Base-by-base conservation (phyloP, 2,888 invertebrate genomes). In the Philaethria dido region DNA sequence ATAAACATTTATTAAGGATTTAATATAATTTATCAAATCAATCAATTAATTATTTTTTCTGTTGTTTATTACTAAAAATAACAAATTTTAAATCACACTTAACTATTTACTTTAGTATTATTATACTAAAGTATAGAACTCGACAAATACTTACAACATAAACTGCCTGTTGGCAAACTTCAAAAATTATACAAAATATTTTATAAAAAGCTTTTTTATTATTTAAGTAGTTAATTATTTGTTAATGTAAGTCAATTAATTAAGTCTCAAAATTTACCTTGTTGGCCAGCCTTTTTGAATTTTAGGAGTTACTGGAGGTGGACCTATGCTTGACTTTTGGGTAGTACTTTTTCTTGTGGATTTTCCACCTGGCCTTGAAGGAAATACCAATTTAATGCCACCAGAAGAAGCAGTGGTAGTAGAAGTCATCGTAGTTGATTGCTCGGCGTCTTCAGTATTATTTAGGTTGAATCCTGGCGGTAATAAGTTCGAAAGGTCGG, bases 231-330 rank as follows among this genome's bases (percentile, higher is more conserved):
- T 25, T 33, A 8, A 6, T 33, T 8, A 6, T 8, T 8, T 33
- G 9, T 6, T 33, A 33, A 8, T 8, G 8, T 33, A 1, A 33
- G 8, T 8, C 5, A 33, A 8, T 8, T 33, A 3, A 47, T 14
- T 13, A 47, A 13, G 13, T 47, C 9, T 47, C 22, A 42, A 2
- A n/a, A 42, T n/a, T 79, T 89, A 96, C 95, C 97, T 95, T 22
- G 94, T 94, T 0, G 97, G 97, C 94, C 97, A 97, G 74, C 97
- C 97, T 84, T 96, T 97, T 72, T 96, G 95, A 75, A 97, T 97
- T 62, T 95, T 94, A 6, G 96, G 96, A 0, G 92, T 85, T 0
- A 84, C 81, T 45, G 80, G 86, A 66, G 82, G 86, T 47, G 94
- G 93, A 2, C 93, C 93, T 33, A 89, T 88, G 70, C 80, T 78